Evolutionary conservation across 2,113 vertebrate genomes (phyloP).

Genomic region (Pycnonotus jocosus): DNA sequence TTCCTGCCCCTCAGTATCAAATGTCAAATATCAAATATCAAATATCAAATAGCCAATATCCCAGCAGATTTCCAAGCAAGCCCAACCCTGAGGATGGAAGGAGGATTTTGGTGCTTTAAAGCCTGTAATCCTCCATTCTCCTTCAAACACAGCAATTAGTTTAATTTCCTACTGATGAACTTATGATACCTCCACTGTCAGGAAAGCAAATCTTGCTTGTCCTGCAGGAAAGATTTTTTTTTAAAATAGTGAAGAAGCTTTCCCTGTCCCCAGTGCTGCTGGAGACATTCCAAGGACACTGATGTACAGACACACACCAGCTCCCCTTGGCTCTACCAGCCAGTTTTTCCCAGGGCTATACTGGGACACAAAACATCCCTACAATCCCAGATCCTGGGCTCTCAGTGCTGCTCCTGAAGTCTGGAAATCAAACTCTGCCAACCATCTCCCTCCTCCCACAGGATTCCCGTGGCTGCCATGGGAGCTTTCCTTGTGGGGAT

Average conservation of each 20-base stretch:
- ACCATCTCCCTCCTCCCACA: not conserved
- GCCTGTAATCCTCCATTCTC: not conserved
- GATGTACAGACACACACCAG: fast-evolving
- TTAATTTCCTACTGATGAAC: not conserved
- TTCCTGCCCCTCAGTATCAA: not conserved
- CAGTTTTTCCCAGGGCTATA: not conserved
- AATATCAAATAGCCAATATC: not conserved
- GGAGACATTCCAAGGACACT: not conserved
- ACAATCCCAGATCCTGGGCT: not conserved
- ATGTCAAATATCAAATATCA: not conserved
- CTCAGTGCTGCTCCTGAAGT: not conserved
- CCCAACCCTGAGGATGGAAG: not conserved
- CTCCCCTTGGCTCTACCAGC: not conserved
- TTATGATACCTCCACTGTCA: not conserved
- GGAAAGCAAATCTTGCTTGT: not conserved
- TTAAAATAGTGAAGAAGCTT: not conserved
- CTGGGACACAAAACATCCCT: not conserved
- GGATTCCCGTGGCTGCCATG: not conserved
- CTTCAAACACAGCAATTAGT: not conserved
- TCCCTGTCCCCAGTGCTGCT: not conserved
- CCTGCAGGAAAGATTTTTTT: not conserved
- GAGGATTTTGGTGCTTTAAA: not conserved
- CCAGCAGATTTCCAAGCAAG: not conserved
- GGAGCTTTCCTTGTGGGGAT: not conserved
- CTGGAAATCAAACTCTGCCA: not conserved